Conservation (phyloP, 2,797 vertebrate genomes). For the Molothrus aeneus region DNA sequence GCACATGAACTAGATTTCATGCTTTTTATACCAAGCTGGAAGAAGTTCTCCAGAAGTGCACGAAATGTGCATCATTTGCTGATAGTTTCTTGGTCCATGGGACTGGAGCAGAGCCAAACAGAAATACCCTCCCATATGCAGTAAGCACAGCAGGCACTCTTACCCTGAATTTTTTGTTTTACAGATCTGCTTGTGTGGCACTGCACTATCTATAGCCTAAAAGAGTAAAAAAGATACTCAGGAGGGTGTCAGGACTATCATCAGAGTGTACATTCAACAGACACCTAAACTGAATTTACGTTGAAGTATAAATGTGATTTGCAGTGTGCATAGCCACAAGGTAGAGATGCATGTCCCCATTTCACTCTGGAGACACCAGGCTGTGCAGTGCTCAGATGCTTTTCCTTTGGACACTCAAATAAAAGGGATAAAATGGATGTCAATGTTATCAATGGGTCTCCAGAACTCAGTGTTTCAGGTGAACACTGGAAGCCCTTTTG, state of each 20-base stretch:
- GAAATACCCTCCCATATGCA: background rate
- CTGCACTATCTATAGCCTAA: background rate
- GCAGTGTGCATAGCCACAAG: background rate
- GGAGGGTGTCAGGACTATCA: background rate
- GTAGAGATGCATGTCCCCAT: background rate
- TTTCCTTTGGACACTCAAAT: background rate
- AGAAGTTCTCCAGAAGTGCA: background rate
- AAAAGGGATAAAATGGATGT: background rate
- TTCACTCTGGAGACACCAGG: background rate
- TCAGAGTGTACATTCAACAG: background rate
- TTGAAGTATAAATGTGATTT: background rate
- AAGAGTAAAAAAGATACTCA: background rate
- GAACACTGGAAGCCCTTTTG: background rate
- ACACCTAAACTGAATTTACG: background rate
- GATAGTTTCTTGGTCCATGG: background rate
- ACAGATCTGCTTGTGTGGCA: background rate
- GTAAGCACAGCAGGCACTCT: background rate
- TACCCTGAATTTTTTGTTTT: background rate
- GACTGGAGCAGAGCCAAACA: background rate
- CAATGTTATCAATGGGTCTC: background rate
- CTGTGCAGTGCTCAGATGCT: background rate
- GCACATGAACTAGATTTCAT: background rate
- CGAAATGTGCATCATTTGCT: background rate
- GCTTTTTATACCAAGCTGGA: background rate
- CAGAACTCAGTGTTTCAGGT: background rate